Evolutionary conservation across 1,140 invertebrate species (phyloP).

Genomic region (Musca domestica): DNA sequence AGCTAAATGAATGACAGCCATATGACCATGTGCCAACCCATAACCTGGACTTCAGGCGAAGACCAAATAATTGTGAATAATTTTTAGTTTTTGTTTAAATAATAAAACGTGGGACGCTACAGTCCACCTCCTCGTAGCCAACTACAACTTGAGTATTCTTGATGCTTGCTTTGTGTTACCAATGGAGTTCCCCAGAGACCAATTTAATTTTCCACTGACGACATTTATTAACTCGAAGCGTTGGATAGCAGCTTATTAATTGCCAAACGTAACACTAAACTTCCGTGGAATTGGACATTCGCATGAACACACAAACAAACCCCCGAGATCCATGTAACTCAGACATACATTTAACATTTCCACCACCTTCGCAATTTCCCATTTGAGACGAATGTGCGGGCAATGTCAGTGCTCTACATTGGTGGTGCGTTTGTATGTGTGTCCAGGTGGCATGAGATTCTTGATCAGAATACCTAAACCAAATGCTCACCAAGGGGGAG

Average conservation of each 20-base stretch:
- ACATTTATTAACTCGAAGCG: constrained; percentile 18
- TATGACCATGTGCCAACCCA: background rate
- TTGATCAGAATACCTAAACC: too few species aligned
- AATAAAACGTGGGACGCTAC: too few species aligned
- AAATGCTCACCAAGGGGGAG: too few species aligned
- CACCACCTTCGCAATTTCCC: too few species aligned
- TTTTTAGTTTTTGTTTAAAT: background rate
- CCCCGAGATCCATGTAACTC: too few species aligned
- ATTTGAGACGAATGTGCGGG: too few species aligned
- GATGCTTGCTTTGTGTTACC: background rate
- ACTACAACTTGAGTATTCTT: background rate
- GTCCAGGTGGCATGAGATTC: too few species aligned
- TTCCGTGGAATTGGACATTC: constrained; percentile 15
- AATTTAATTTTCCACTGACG: constrained; percentile 17
- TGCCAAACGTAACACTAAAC: constrained; percentile 17
- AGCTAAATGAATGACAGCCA: background rate
- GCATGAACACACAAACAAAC: background rate
- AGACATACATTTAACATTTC: too few species aligned
- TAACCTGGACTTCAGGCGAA: background rate
- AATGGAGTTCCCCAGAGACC: constrained; percentile 3
- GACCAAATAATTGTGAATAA: background rate
- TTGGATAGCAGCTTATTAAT: constrained; percentile 5
- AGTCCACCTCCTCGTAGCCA: too few species aligned
- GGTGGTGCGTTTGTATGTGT: too few species aligned
- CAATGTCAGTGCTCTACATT: too few species aligned